These are phyloP conservation scores for Pseudoips prasinana DNA, from an alignment of 2,888 invertebrate genomes.

Conservation along the genomic window DNA sequence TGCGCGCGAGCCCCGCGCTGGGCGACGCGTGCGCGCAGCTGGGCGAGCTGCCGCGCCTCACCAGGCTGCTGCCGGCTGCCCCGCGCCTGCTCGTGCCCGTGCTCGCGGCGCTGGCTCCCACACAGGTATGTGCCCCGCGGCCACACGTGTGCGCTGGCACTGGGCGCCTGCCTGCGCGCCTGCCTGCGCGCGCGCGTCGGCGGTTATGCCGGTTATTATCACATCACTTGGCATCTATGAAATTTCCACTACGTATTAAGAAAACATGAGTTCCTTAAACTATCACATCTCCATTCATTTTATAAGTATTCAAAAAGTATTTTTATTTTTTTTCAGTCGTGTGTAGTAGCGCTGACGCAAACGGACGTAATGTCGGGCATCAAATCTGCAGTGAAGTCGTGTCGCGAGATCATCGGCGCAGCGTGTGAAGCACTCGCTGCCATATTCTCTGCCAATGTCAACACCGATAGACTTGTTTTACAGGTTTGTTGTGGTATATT, in stretches of 20 bases:
- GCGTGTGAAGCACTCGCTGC: conserved; percentile 95
- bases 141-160: conserved; percentile 90
- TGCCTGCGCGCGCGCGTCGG: conserved; percentile 88
- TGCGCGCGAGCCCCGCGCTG: too few species aligned
- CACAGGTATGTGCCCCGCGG: conserved; percentile 80
- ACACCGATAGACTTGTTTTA: conserved; percentile 66
- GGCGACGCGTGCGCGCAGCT: too few species aligned
- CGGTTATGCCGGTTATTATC: too few species aligned
- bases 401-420: conserved; percentile 91
- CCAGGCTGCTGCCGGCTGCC: too few species aligned
- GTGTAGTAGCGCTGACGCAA: conserved; percentile 91
- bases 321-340: conserved; percentile 89
- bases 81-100: conserved; percentile 89
- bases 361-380: conserved; percentile 95
- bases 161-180: conserved; percentile 91
- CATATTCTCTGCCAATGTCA: conserved; percentile 84
- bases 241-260: too few species aligned
- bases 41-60: too few species aligned
- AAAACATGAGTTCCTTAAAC: too few species aligned
- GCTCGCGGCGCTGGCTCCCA: conserved; percentile 91
- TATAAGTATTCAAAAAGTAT: too few species aligned
- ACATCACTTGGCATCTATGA: too few species aligned
- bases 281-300: too few species aligned
- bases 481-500: conserved; percentile 46
- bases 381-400: conserved; percentile 93